phyloP scores from a whole-genome alignment of 2,797 vertebrate genomes.

The Psittacula derbiana region DNA sequence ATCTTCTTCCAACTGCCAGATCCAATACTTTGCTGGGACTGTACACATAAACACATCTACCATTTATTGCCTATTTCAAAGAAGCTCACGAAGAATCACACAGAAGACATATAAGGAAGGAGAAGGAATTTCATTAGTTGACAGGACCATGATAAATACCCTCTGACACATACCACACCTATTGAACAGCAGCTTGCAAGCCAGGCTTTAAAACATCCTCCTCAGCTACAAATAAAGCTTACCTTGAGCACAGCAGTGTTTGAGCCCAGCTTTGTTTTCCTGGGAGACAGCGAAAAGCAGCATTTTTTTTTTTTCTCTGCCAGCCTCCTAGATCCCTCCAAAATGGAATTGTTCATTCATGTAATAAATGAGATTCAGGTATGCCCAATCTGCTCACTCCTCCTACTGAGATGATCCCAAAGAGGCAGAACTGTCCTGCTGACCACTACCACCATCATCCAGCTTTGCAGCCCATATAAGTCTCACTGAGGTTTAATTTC shows the following conservation, averaged over 20 bases:
- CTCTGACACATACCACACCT: not conserved
- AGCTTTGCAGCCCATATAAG: not conserved
- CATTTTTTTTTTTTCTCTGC: not conserved
- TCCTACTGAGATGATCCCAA: not conserved
- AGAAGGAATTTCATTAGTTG: slow-evolving; percentile 10
- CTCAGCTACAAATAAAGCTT: not conserved
- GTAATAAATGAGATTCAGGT: not conserved
- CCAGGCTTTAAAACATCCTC: not conserved
- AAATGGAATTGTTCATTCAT: not conserved
- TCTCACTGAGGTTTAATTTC: not conserved
- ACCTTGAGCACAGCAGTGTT: not conserved
- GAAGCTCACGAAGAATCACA: not conserved
- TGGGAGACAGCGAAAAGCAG: not conserved
- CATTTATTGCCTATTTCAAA: slow-evolving; percentile 28
- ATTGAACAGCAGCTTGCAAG: not conserved
- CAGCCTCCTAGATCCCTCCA: not conserved
- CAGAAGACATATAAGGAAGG: not conserved
- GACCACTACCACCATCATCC: not conserved
- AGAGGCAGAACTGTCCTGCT: not conserved
- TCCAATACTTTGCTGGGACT: slow-evolving; percentile 24
- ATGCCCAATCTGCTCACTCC: not conserved
- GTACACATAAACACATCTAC: not conserved
- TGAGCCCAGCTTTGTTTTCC: not conserved
- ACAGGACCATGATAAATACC: not conserved
- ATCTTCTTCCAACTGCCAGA: slow-evolving; percentile 40